Evolutionary conservation across 2,797 vertebrate species (phyloP).

Genomic region (Chrysolophus pictus): DNA sequence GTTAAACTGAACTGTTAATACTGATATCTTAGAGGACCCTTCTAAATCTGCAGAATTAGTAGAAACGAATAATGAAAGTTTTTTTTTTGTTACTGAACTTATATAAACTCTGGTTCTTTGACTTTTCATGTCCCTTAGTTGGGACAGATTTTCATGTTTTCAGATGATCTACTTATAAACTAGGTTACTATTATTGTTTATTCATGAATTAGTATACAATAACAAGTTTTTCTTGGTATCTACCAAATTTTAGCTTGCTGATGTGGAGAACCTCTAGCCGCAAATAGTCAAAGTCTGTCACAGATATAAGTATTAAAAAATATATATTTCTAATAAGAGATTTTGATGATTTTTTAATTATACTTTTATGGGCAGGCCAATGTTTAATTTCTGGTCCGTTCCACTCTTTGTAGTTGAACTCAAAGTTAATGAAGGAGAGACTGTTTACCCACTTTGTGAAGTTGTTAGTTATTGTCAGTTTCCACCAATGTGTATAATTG

Average conservation of each 20-base stretch:
- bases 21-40: not conserved
- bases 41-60: not conserved
- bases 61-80: not conserved
- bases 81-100: not conserved
- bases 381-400: not conserved
- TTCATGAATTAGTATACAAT: not conserved
- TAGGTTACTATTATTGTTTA: not conserved
- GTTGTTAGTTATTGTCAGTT: not conserved
- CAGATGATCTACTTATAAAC: accelerated
- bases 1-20: not conserved
- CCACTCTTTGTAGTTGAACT: not conserved
- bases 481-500: not conserved
- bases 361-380: too few species aligned
- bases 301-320: not conserved
- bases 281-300: not conserved
- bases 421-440: not conserved
- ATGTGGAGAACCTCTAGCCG: not conserved
- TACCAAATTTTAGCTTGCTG: not conserved
- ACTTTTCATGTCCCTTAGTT: too few species aligned
- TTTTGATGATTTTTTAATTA: not conserved
- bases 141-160: not conserved
- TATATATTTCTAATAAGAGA: not conserved
- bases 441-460: not conserved
- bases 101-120: not conserved
- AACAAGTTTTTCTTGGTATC: not conserved